Percentiles rank a stretch among this genome's conserved stretches.
Evolutionary conservation across 2,113 vertebrate species (phyloP).

Genomic region (Cyanoramphus novaezelandiae): DNA sequence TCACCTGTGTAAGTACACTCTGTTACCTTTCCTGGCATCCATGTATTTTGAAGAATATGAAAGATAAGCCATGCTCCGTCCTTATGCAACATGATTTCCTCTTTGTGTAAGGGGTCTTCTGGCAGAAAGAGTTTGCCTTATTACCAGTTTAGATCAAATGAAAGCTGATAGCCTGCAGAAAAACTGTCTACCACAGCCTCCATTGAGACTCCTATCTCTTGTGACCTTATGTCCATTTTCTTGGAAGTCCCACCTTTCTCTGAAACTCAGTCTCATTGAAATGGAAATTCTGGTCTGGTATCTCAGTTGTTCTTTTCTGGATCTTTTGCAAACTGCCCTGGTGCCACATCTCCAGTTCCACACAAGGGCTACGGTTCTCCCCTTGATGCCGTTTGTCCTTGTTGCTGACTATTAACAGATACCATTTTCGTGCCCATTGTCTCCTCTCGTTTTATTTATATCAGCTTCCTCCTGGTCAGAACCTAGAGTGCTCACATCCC

Average conservation of each 20-base stretch:
- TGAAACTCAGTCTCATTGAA: background rate
- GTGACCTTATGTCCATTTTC: background rate
- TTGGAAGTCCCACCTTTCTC: background rate
- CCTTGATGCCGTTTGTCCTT: background rate
- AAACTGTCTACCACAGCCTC: background rate
- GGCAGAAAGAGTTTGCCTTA: background rate
- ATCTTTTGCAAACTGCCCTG: background rate
- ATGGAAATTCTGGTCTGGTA: background rate
- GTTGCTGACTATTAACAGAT: background rate
- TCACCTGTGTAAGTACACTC: background rate
- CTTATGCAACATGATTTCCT: background rate
- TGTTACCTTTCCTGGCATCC: background rate
- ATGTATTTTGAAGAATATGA: background rate
- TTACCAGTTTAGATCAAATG: background rate
- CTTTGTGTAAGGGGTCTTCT: background rate
- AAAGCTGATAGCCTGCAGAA: background rate
- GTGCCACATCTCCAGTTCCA: background rate
- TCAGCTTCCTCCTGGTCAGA: background rate
- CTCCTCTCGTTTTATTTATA: background rate
- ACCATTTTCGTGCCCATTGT: background rate
- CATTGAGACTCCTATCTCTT: background rate
- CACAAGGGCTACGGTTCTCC: background rate
- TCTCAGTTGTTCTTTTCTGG: background rate
- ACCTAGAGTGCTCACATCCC: background rate
- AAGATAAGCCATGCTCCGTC: background rate